Evolutionary conservation across 2,113 vertebrate genomes (phyloP).

Genomic region (Melanerpes aurifrons): DNA sequence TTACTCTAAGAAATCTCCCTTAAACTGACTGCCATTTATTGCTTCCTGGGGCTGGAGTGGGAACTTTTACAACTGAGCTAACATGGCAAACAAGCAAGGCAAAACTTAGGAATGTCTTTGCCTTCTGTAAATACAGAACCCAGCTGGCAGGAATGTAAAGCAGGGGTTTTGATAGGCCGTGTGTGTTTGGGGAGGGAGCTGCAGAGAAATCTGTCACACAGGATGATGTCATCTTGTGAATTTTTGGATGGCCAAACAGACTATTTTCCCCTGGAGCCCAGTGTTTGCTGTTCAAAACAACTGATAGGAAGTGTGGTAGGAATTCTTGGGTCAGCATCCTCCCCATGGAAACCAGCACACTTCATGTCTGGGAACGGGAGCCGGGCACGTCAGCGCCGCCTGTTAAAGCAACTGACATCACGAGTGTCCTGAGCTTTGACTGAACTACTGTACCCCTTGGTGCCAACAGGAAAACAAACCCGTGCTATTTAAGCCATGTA

Average conservation of each 20-base stretch:
- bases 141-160: slow-evolving; percentile 5
- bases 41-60: neutral
- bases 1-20: neutral
- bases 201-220: neutral
- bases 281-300: slow-evolving; percentile 37
- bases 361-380: slow-evolving; percentile 36
- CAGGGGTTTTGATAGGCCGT: neutral
- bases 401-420: slow-evolving; percentile 69
- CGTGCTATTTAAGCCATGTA: slow-evolving; percentile 40
- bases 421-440: slow-evolving; percentile 16
- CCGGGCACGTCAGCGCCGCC: slow-evolving; percentile 24
- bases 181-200: slow-evolving; percentile 3
- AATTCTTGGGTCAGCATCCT: slow-evolving; percentile 49
- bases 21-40: neutral
- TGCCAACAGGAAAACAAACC: slow-evolving; percentile 59
- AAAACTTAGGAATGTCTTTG: neutral
- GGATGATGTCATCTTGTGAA: slow-evolving; percentile 38
- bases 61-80: neutral
- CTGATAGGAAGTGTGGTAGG: slow-evolving; percentile 35
- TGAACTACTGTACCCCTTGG: slow-evolving; percentile 56
- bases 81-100: neutral
- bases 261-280: neutral
- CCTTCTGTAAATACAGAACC: slow-evolving; percentile 16
- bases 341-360: slow-evolving; percentile 50
- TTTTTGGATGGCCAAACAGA: slow-evolving; percentile 24